Evolutionary conservation across 2,797 vertebrate genomes (phyloP).

Genomic region (Molossus molossus): DNA sequence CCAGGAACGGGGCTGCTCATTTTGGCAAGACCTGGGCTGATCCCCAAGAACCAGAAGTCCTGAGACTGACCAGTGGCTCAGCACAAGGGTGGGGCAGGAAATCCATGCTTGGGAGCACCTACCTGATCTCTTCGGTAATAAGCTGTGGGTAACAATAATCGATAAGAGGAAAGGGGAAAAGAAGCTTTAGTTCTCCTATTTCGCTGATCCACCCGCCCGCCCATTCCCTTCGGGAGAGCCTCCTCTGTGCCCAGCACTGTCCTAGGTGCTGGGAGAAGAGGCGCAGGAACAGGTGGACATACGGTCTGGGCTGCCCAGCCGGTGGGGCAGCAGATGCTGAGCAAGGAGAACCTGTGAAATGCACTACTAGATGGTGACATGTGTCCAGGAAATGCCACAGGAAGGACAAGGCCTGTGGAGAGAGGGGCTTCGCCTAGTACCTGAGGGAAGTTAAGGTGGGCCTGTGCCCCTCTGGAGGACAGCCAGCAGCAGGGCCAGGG

Average conservation of each 20-base stretch:
- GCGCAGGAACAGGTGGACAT: neutral
- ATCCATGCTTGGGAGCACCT: neutral
- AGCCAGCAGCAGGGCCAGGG: neutral
- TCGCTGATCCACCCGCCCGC: too few species aligned
- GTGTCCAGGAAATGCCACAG: too few species aligned
- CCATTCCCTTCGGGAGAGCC: neutral
- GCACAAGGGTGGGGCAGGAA: neutral
- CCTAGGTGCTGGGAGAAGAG: neutral
- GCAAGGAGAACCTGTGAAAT: neutral
- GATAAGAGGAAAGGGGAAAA: neutral
- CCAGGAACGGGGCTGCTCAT: neutral
- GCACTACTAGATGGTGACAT: too few species aligned
- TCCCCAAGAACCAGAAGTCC: neutral
- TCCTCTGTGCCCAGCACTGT: neutral
- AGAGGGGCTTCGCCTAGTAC: neutral
- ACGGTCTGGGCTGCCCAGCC: neutral
- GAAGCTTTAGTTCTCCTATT: neutral
- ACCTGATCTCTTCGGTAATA: neutral
- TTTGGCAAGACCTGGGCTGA: neutral
- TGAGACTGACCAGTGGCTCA: neutral
- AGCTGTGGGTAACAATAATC: too few species aligned
- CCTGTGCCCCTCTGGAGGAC: neutral
- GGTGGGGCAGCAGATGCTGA: rapidly evolving
- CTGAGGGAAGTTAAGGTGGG: neutral
- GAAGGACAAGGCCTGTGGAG: neutral